Evolutionary conservation across 1,140 invertebrate genomes (phyloP).

Genomic region (Hycleus cichorii): DNA sequence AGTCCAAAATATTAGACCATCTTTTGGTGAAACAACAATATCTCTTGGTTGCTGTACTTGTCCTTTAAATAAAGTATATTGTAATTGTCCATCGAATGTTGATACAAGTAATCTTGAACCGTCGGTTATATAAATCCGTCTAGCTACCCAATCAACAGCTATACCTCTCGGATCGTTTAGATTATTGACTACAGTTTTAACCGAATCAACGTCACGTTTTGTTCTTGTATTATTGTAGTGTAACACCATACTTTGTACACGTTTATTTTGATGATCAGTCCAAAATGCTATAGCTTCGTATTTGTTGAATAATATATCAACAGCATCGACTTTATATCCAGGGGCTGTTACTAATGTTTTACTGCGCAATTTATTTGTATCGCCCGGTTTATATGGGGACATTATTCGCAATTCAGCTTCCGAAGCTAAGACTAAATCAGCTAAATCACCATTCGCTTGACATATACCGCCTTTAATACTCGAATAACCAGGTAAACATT

Average conservation of each 20-base stretch:
- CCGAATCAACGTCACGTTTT: slow-evolving; percentile 26
- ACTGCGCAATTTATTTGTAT: slow-evolving; percentile 34
- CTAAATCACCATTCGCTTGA: slow-evolving; percentile 48
- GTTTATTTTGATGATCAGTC: slow-evolving; percentile 48
- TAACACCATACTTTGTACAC: slow-evolving; percentile 32
- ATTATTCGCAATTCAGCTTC: slow-evolving; percentile 57
- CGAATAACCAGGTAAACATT: slow-evolving; percentile 58
- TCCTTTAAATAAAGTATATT: slow-evolving; percentile 50
- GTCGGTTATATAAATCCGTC: slow-evolving; percentile 69
- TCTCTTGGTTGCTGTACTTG: slow-evolving; percentile 52
- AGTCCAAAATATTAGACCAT: slow-evolving; percentile 46
- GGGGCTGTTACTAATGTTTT: slow-evolving; percentile 35
- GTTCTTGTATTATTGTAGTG: slow-evolving; percentile 28
- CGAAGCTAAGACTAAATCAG: slow-evolving; percentile 54
- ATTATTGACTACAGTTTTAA: slow-evolving; percentile 36
- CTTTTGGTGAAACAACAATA: slow-evolving; percentile 61
- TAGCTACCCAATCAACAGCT: slow-evolving; percentile 68
- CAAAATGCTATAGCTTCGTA: slow-evolving; percentile 46
- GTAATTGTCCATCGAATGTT: slow-evolving; percentile 50
- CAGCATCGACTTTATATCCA: slow-evolving; percentile 44
- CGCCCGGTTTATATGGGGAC: slow-evolving; percentile 53
- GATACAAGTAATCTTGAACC: slow-evolving; percentile 54
- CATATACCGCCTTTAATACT: slow-evolving; percentile 47
- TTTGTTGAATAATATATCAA: slow-evolving; percentile 46
- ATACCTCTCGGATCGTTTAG: slow-evolving; percentile 61